Base-by-base conservation (phyloP, 2,113 vertebrate species). In the Strix aluco region DNA sequence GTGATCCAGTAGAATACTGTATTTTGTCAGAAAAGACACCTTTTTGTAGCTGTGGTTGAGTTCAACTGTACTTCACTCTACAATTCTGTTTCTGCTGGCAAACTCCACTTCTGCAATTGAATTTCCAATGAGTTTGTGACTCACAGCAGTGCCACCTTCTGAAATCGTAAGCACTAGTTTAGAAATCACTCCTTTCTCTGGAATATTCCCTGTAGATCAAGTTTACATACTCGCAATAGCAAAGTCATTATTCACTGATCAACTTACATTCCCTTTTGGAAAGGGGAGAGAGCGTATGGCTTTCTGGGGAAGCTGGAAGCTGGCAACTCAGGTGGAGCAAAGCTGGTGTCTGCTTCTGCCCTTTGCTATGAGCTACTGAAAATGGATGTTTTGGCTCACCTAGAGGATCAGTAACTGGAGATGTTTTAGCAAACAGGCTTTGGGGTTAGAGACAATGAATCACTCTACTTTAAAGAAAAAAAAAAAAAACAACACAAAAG, bases 141-240 rank as follows among this genome's bases (percentile, higher is more conserved):
- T 93, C 86, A 83, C 1, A 2, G 71, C 66, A 90, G 70, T 88
- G 58, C 49, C 42, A 44, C 58, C 66, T 78, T 70, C 86, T 90
- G 80, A 88, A 86, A 86, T 58, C 5, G 1, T 10, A 80, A 88
- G 13, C 4, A 4, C 59, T 81, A 18, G 13, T 55, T 79, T 42
- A 70, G 86, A 86, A 94, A 59, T 67, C 84, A 20, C n/a, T 78
- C 51, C 47, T 89, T 96, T 96, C 70, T 79, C 73, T 59, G 21
- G 40, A 47, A 90, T 88, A 90, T 51, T 83, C 83, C 79, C 67
- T 78, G n/a, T 46, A 29, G 57, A 66, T 91, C 62, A 74, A 78
- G 23, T 55, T 74, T 69, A 67, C 44, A 9, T 58, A 67, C 65
- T 83, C 91, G 29, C 52, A 83, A 86, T 57, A 91, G 69, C 91